Evolutionary conservation across 2,797 vertebrate genomes (phyloP).

Genomic region (Xiphorhynchus erythropygius): DNA sequence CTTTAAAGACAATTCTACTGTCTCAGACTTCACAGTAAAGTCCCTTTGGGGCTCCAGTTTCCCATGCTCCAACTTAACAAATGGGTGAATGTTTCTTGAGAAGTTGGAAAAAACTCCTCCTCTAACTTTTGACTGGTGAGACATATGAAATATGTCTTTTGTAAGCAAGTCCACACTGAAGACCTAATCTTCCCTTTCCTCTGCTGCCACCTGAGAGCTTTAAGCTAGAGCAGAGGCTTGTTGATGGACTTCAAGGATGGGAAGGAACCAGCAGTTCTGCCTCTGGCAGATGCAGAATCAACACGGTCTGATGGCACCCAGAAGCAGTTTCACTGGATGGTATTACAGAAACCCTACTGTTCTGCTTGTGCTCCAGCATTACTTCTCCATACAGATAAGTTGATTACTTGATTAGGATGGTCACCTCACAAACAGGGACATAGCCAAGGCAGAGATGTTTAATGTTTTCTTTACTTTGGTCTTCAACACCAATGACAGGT

Average conservation of each 20-base stretch:
- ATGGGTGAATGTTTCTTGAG: background rate
- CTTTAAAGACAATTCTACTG: background rate
- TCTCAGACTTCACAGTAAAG: background rate
- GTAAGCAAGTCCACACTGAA: background rate
- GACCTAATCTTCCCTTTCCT: background rate
- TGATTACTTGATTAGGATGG: background rate
- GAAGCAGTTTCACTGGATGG: background rate
- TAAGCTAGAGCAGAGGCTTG: background rate
- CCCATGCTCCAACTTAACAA: background rate
- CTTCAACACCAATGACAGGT: background rate
- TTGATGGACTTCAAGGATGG: rapidly evolving
- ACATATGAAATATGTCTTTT: background rate
- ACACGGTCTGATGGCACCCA: rapidly evolving
- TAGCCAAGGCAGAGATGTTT: no score
- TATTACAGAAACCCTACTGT: background rate
- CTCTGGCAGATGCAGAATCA: background rate
- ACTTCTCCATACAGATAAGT: background rate
- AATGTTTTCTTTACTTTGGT: background rate
- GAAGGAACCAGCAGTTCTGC: background rate
- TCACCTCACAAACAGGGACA: background rate
- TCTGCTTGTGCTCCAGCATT: background rate
- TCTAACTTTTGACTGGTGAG: background rate
- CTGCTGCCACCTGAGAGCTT: background rate
- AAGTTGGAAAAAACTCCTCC: background rate
- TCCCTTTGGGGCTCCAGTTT: background rate